Evolutionary conservation across 2,113 vertebrate species (phyloP).

Genomic region (Puffinus mauretanicus): DNA sequence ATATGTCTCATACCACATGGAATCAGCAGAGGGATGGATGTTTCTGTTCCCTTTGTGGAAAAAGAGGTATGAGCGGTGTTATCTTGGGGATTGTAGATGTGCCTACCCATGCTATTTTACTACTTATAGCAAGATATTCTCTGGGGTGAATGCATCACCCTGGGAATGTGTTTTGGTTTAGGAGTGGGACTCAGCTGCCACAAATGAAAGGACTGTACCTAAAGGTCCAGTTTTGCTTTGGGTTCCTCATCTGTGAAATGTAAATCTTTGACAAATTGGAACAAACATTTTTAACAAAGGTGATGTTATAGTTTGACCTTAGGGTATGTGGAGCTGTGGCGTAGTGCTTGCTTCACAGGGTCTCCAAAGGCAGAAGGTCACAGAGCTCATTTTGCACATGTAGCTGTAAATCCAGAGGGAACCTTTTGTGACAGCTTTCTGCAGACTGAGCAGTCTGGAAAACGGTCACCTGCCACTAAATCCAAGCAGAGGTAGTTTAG

Average conservation of each 20-base stretch:
- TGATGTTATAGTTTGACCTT: background rate
- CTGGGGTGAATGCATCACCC: background rate
- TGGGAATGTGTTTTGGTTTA: background rate
- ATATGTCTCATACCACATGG: background rate
- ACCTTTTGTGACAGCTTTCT: background rate
- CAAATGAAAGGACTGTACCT: background rate
- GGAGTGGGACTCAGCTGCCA: background rate
- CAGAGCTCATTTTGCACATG: background rate
- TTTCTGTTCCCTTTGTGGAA: background rate
- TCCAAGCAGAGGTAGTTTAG: background rate
- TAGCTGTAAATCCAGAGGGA: background rate
- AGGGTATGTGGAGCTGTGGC: accelerated
- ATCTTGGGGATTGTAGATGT: background rate
- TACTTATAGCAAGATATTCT: background rate
- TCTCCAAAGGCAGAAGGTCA: background rate
- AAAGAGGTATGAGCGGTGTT: background rate
- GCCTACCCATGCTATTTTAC: background rate
- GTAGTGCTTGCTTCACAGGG: background rate
- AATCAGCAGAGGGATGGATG: background rate
- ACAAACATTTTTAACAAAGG: background rate
- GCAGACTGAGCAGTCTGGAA: background rate
- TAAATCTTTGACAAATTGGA: background rate
- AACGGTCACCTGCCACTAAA: background rate
- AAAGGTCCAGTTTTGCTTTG: background rate
- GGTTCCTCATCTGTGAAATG: background rate